These are phyloP conservation scores for Phataginus tricuspis DNA, from an alignment of 2,797 vertebrate genomes.

Conservation along the genomic window DNA sequence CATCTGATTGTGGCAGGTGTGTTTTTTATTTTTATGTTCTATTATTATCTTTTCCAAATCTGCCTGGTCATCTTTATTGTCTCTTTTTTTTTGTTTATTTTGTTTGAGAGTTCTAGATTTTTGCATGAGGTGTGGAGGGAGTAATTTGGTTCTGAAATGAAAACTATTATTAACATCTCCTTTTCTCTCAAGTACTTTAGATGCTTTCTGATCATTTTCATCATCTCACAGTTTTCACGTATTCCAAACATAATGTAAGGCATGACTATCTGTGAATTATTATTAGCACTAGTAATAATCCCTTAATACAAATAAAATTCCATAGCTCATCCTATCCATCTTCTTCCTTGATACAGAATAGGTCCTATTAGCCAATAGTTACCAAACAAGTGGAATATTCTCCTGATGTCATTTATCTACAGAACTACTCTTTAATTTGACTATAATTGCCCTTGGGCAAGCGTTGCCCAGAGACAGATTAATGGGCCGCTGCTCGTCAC, in stretches of 20 bases:
- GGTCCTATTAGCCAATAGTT: conserved; percentile 10
- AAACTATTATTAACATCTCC: neutral
- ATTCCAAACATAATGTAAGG: conserved; percentile 38
- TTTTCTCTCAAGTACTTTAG: conserved; percentile 13
- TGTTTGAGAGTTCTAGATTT: neutral
- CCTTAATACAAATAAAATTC: conserved; percentile 62
- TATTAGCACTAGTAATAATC: conserved; percentile 46
- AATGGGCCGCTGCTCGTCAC: conserved; percentile 25
- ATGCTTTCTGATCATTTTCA: conserved; percentile 32
- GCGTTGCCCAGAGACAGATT: conserved; percentile 56
- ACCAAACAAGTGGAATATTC: conserved; percentile 1
- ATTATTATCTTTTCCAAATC: conserved; percentile 21
- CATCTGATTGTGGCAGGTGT: conserved; percentile 30
- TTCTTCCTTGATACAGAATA: neutral
- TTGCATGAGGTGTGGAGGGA: neutral
- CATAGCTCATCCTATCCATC: conserved; percentile 24
- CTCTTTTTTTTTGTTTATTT: neutral
- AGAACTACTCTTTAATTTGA: conserved; percentile 69
- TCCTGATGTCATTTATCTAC: conserved; percentile 60
- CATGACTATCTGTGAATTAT: conserved; percentile 43
- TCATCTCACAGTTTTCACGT: neutral
- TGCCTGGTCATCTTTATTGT: neutral
- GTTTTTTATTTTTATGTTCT: neutral
- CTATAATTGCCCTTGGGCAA: conserved; percentile 55
- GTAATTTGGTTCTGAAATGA: neutral